Conservation (phyloP, 2,113 vertebrate species). For the Serilophus lunatus region DNA sequence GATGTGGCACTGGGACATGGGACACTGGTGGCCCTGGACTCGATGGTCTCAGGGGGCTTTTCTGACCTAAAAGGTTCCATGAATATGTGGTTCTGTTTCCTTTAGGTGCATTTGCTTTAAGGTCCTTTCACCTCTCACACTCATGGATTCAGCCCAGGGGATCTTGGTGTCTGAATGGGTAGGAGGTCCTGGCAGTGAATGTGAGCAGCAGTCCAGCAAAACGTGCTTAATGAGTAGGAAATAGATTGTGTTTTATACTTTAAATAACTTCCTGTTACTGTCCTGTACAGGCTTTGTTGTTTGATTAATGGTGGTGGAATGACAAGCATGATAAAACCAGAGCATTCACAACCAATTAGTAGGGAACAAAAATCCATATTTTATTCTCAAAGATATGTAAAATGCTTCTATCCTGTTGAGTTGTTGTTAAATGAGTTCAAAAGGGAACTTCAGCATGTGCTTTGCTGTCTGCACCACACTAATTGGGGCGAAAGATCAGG, state of each 20-base stretch:
- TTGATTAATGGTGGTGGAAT: background rate
- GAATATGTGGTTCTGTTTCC: background rate
- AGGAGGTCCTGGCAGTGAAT: background rate
- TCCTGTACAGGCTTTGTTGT: background rate
- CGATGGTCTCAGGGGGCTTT: background rate
- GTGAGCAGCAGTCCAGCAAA: background rate
- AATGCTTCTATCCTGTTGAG: background rate
- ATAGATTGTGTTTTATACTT: background rate
- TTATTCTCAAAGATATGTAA: background rate
- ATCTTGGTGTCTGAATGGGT: background rate
- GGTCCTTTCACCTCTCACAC: background rate
- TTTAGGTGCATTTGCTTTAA: background rate
- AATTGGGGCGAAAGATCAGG: background rate
- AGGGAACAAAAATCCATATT: background rate
- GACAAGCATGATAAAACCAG: background rate
- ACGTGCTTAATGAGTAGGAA: background rate
- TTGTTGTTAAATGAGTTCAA: background rate
- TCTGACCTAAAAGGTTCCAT: fast-evolving
- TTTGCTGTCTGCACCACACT: background rate
- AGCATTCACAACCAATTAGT: background rate
- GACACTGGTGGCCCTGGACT: background rate
- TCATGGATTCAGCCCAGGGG: background rate
- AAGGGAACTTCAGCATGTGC: background rate
- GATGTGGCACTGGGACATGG: background rate
- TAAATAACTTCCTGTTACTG: background rate